Base-by-base conservation (phyloP, 2,888 invertebrate species). In the Diplazon laetatorius region DNA sequence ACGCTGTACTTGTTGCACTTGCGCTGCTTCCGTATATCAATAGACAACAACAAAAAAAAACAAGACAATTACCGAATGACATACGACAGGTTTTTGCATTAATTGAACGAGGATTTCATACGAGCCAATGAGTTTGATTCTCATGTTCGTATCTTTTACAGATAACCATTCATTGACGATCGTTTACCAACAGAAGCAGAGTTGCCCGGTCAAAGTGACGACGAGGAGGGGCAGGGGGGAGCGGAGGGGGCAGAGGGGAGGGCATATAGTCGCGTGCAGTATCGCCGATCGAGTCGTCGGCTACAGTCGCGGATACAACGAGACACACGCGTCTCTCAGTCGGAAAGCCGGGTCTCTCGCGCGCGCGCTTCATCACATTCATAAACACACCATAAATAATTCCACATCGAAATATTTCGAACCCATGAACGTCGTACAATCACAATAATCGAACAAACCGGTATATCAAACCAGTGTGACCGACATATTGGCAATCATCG, bases 241-340 rank as follows among this genome's bases (percentile, higher is more conserved):
- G 30, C 30, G 4, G 4, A 30, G 30, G 30, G 30, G 30, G 30
- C 2, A 6, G 30, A 30, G 30, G 30, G 30, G 30, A 6, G 44
- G 25, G 22, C 14, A 12, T 1, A 9, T 44, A 76, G 76, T 71
- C 66, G 71, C 63, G 30, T 30, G 30, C 30, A 30, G 30, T 30
- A 30, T 30, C 6, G 77, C 52, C 59, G 63, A 69, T 48, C 68
- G 68, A 59, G 73, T 73, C 73, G 77, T 78, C 77, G 72, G 68
- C 62, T 63, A 22, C 46, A 44, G 69, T 69, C 68, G 69, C 20
- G 10, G 16, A 18, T 20, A 46, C 14, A 55, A 44, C 46, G 59
- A 25, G 25, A n/a, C 14, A 44, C 35, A 12, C 25, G 62, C 60
- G 39, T 39, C 39, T 62, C 42, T 63, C 44, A 50, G 59, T 25